Conservation (phyloP, 2,797 vertebrate genomes). For the Rhynchotus rufescens region DNA sequence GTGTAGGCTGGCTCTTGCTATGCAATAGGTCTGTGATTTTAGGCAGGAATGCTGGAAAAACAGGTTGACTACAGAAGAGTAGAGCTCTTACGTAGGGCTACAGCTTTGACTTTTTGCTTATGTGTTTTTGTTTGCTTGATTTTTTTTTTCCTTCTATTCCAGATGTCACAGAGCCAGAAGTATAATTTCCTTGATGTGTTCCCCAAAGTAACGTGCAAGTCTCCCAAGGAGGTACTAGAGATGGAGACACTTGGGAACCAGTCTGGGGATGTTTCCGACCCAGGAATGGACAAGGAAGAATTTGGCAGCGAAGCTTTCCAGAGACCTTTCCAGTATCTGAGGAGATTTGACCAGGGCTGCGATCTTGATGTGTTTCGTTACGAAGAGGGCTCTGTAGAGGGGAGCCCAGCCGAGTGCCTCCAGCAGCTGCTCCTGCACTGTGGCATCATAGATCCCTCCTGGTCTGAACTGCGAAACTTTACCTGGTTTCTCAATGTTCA, state of each 20-base stretch:
- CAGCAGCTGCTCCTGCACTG: constrained; percentile 92
- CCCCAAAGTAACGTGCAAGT: constrained; percentile 88
- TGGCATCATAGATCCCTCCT: constrained; percentile 90
- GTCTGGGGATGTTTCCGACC: constrained; percentile 57
- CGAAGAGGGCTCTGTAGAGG: constrained; percentile 73
- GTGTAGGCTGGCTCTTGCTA: not conserved
- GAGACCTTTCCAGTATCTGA: constrained; percentile 94
- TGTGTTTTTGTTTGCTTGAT: not conserved
- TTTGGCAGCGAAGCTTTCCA: constrained; percentile 91
- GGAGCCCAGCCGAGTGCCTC: constrained; percentile 87
- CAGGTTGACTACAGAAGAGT: not conserved
- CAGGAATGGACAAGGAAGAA: constrained; percentile 88
- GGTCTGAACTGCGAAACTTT: constrained; percentile 94
- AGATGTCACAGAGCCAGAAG: constrained; percentile 73
- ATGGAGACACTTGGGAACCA: constrained; percentile 66
- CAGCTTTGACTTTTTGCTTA: not conserved
- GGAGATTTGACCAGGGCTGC: constrained; percentile 77
- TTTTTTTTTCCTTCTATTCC: not conserved
- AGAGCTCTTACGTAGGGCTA: not conserved
- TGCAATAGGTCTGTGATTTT: not conserved
- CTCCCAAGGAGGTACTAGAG: constrained; percentile 92
- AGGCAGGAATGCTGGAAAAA: not conserved
- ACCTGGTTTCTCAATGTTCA: constrained; percentile 92
- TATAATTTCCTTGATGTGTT: constrained; percentile 88
- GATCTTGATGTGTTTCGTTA: constrained; percentile 88